A percentile compares a stretch with the other conserved stretches of the same genome.
phyloP scores from a whole-genome alignment of 2,113 vertebrate species.

The Callipepla californica region DNA sequence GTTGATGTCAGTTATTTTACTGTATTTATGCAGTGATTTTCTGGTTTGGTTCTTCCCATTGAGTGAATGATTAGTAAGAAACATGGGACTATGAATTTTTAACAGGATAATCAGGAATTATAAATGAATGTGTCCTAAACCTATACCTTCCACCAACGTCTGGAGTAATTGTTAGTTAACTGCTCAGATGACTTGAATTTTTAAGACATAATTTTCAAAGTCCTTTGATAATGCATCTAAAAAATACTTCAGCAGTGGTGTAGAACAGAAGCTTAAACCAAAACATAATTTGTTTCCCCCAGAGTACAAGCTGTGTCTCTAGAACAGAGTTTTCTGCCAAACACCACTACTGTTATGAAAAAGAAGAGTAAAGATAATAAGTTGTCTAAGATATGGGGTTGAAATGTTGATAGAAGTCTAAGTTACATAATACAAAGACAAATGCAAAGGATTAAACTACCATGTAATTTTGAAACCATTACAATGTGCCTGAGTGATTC shows the following conservation, averaged over 20 bases:
- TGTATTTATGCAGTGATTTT: not conserved
- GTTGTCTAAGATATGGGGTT: not conserved
- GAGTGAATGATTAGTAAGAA: not conserved
- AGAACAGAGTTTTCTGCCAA: not conserved
- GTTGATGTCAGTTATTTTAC: not conserved
- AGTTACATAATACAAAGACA: conserved; percentile 47
- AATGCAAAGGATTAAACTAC: conserved; percentile 47
- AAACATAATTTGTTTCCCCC: not conserved
- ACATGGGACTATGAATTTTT: not conserved
- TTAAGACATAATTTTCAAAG: not conserved
- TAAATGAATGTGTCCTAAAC: not conserved
- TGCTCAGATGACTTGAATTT: not conserved
- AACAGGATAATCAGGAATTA: not conserved
- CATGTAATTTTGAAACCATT: conserved; percentile 52
- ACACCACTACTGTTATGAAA: not conserved
- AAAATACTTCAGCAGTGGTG: not conserved
- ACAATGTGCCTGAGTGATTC: conserved; percentile 31
- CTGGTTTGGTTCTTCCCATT: not conserved
- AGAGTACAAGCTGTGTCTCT: not conserved
- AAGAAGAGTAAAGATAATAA: not conserved
- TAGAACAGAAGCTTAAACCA: not conserved
- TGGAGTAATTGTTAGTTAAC: not conserved
- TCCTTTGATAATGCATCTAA: not conserved
- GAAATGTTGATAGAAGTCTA: conserved; percentile 56
- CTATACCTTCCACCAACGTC: not conserved